These are phyloP conservation scores for Euwallacea fornicatus DNA, from an alignment of 1,140 invertebrate species.

Conservation along the genomic window DNA sequence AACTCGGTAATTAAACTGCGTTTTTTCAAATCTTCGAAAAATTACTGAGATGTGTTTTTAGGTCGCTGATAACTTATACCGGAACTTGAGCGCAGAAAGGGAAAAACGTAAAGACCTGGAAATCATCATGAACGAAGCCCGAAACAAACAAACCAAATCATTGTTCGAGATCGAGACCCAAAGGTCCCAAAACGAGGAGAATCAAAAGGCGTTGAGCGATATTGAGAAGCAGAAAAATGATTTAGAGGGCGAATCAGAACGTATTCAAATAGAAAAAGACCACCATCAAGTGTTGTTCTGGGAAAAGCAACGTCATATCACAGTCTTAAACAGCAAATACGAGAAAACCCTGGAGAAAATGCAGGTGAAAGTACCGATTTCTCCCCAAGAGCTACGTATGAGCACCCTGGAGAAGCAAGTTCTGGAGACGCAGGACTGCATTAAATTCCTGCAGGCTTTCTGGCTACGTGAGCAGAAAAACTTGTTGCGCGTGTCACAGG, in stretches of 20 bases:
- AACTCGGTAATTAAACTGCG: conserved; percentile 58
- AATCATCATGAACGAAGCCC: conserved; percentile 61
- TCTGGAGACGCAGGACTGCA: conserved; percentile 59
- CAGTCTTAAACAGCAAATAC: conserved; percentile 60
- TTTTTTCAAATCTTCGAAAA: not conserved
- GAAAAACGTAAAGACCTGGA: conserved; percentile 53
- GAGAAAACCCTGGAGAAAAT: conserved; percentile 57
- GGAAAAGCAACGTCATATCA: conserved; percentile 60
- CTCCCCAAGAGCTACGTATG: conserved; percentile 61
- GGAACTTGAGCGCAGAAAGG: conserved; percentile 22
- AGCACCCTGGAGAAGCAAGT: conserved; percentile 64
- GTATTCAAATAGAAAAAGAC: conserved; percentile 57
- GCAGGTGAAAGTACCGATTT: conserved; percentile 30
- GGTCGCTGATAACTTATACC: conserved; percentile 30
- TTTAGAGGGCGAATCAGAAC: conserved; percentile 56
- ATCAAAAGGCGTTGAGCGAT: conserved; percentile 48
- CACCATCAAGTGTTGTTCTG: conserved; percentile 49
- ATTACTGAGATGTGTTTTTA: not conserved
- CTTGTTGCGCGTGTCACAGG: conserved; percentile 65
- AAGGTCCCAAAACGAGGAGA: conserved; percentile 54
- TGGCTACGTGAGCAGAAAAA: conserved; percentile 75
- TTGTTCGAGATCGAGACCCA: conserved; percentile 65
- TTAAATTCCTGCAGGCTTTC: conserved; percentile 65
- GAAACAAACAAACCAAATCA: conserved; percentile 64
- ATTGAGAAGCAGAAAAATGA: conserved; percentile 51